Percentiles rank a stretch among this genome's conserved stretches.
These are phyloP conservation scores for Paralichthys olivaceus DNA, from an alignment of 2,113 vertebrate genomes.

Conservation along the genomic window DNA sequence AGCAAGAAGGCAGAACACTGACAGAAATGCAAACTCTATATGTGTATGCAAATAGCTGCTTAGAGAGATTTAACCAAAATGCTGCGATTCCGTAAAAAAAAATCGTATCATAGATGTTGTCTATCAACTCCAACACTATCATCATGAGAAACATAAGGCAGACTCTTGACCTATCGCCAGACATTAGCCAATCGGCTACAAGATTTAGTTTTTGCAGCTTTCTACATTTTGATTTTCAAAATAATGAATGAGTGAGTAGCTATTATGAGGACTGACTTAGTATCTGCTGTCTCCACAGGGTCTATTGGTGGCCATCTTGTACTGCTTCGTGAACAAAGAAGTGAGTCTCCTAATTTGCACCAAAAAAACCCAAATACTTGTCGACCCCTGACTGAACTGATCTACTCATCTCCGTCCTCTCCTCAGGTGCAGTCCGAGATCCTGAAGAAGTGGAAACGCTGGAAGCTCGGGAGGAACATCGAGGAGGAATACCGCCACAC, in stretches of 20 bases:
- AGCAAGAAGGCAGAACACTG: too few relatives aligned
- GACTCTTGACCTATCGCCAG: too few relatives aligned
- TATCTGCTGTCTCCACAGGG: constrained; percentile 83
- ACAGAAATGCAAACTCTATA: too few relatives aligned
- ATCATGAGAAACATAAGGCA: too few relatives aligned
- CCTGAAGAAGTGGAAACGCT: constrained; percentile 89
- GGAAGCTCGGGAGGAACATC: constrained; percentile 89
- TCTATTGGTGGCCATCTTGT: constrained; percentile 95
- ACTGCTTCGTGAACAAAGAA: constrained; percentile 99
- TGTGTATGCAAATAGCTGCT: too few relatives aligned
- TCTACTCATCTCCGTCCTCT: not conserved
- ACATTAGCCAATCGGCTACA: too few relatives aligned
- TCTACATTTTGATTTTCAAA: not conserved
- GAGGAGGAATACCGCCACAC: constrained; percentile 87
- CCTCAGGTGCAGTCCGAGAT: constrained; percentile 94
- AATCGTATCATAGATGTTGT: too few relatives aligned
- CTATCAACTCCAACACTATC: too few relatives aligned
- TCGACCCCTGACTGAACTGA: not conserved
- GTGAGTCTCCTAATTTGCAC: constrained; percentile 73
- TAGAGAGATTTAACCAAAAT: too few relatives aligned
- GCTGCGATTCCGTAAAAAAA: too few relatives aligned
- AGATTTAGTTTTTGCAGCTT: not conserved
- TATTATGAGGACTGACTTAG: not conserved
- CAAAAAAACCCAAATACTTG: not conserved
- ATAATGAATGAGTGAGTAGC: not conserved